A percentile compares a stretch with the other conserved stretches of the same genome.
phyloP scores from a whole-genome alignment of 1,140 invertebrate species.

The Zaprionus ghesquierei region DNA sequence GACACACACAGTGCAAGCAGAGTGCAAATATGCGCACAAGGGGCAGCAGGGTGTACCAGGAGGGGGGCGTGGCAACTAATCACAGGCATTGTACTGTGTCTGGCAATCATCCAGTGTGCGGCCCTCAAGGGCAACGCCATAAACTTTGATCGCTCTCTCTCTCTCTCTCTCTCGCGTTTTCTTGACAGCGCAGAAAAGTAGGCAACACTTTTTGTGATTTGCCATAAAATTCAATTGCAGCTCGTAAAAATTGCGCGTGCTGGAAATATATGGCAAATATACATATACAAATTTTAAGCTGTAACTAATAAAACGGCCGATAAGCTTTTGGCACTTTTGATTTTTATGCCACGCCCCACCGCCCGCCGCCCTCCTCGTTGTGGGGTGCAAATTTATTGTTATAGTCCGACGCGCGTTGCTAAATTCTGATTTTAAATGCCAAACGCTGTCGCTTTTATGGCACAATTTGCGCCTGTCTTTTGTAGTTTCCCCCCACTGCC shows the following conservation, averaged over 20 bases:
- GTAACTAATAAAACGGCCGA: constrained; percentile 74
- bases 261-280: constrained; percentile 41
- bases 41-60: neutral
- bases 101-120: constrained; percentile 8
- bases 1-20: constrained; percentile 23
- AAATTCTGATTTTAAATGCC: constrained; percentile 74
- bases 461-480: constrained; percentile 54
- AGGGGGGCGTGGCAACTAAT: constrained; percentile 50
- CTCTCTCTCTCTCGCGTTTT: neutral
- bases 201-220: constrained; percentile 43
- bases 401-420: constrained; percentile 22
- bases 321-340: constrained; percentile 67
- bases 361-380: neutral
- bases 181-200: constrained; percentile 49
- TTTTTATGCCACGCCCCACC: constrained; percentile 54
- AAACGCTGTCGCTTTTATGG: constrained; percentile 65
- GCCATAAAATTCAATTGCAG: constrained; percentile 75
- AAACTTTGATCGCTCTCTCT: no score
- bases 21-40: constrained; percentile 47
- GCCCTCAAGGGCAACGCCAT: constrained; percentile 43
- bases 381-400: constrained; percentile 58
- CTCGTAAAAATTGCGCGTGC: constrained; percentile 69
- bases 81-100: constrained; percentile 22
- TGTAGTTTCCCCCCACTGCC: constrained; percentile 43
- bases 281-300: constrained; percentile 67